Evolutionary conservation across 2,797 vertebrate species (phyloP).

Genomic region (Chaetodon trifasciatus): DNA sequence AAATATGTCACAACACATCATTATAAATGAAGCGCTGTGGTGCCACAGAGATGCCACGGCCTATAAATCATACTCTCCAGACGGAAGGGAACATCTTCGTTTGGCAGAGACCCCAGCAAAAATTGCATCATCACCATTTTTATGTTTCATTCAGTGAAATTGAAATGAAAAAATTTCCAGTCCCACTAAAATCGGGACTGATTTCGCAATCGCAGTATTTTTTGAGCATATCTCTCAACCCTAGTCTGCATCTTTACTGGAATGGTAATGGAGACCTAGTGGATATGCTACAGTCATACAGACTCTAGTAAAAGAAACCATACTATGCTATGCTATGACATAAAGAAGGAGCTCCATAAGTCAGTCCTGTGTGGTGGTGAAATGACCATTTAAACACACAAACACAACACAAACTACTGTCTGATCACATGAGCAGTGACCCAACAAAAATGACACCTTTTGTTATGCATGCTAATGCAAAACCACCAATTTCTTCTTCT

Average conservation of each 20-base stretch:
- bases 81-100: neutral
- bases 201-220: too few species aligned
- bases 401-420: neutral
- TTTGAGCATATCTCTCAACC: too few species aligned
- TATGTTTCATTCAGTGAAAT: neutral
- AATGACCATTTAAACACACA: slow-evolving; percentile 14
- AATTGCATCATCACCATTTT: too few species aligned
- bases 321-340: neutral
- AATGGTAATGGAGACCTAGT: slow-evolving; percentile 18
- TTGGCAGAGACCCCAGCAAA: neutral
- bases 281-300: neutral
- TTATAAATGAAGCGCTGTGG: neutral
- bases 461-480: slow-evolving; percentile 5
- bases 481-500: neutral
- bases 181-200: too few species aligned
- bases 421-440: neutral
- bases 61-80: neutral
- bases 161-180: too few species aligned
- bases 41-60: neutral
- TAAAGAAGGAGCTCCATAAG: slow-evolving; percentile 14
- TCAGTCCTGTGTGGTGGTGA: neutral
- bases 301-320: slow-evolving; percentile 10
- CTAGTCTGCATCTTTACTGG: slow-evolving; percentile 4
- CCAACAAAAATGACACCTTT: slow-evolving; percentile 10
- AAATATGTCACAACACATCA: neutral